Base-by-base conservation (phyloP, 2,797 vertebrate species). In the Coilia nasus region DNA sequence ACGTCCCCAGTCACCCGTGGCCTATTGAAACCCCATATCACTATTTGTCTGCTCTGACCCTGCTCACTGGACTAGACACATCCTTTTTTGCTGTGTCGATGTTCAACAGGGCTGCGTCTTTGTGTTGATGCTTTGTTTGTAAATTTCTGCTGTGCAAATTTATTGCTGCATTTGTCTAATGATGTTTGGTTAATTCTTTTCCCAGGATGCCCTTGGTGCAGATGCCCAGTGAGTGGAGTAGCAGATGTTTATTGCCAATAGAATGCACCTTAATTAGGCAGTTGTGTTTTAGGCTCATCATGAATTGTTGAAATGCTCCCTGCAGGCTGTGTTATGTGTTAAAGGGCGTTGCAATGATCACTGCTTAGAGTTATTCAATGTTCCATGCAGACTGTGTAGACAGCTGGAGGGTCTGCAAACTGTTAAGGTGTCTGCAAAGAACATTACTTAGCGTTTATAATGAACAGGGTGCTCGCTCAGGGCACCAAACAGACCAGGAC, bases 201-300 rank as follows among this genome's bases (percentile, higher is more conserved):
- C 31, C 31, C 1, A 15, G 35, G 35, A 78, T 78, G 71, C 19
- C 71, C 17, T 41, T 19, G 71, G 17, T 41, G 35, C 2, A 17
- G 19, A 17, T 35, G 41, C 31, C 5, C 71, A 41, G 35, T 28
- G 67, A 75, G 67, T 6, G 14, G 17, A 15, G 71, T 28, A 44
- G 35, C 71, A 78, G 71, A 41, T 78, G 71, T 78, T 78, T 78
- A 78, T 44, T 78, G 71, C 71, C 6, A 19, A 78, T 44, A 44
- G 71, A 41, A 21, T 41, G 71, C 5, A 35, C 35, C 71, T 44
- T 78, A 78, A 78, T 78, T 41, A 78, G 71, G 71, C 71, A 41
- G 57, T 44, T 44, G 31, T 11, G 35, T 78, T 78, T 35, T 44
- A 78, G 71, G 35, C 35, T 44, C 35, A 19, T 75, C 31, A 17